Evolutionary conservation across 2,113 vertebrate species (phyloP).

Genomic region (Psilopsiagon aurifrons): DNA sequence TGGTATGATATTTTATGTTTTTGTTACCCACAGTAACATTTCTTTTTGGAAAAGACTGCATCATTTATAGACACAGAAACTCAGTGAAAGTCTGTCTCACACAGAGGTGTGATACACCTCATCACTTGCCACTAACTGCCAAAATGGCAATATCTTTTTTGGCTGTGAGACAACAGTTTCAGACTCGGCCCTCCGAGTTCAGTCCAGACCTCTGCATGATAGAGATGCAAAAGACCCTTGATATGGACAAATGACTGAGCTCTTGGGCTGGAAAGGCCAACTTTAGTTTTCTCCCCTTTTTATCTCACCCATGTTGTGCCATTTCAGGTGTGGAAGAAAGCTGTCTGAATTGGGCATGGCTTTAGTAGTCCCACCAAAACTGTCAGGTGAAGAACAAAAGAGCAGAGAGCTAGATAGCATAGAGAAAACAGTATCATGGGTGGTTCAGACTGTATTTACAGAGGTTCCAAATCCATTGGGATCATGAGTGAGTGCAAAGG

Average conservation of each 20-base stretch:
- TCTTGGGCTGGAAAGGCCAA: background rate
- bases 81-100: background rate
- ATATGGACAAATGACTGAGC: background rate
- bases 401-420: background rate
- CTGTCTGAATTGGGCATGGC: background rate
- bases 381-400: background rate
- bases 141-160: background rate
- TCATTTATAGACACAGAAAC: background rate
- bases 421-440: background rate
- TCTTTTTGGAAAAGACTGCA: background rate
- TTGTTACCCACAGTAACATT: background rate
- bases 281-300: background rate
- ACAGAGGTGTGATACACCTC: background rate
- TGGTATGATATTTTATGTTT: too few species aligned
- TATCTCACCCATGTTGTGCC: background rate
- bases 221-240: background rate
- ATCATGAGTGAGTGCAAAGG: background rate
- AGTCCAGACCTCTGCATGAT: accelerated
- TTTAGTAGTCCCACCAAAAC: background rate
- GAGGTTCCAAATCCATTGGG: background rate
- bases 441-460: background rate
- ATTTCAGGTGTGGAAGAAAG: background rate
- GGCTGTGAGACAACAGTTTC: background rate
- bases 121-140: background rate
- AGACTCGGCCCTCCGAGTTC: background rate